phyloP scores from a whole-genome alignment of 2,797 vertebrate genomes.

The Semotilus atromaculatus region DNA sequence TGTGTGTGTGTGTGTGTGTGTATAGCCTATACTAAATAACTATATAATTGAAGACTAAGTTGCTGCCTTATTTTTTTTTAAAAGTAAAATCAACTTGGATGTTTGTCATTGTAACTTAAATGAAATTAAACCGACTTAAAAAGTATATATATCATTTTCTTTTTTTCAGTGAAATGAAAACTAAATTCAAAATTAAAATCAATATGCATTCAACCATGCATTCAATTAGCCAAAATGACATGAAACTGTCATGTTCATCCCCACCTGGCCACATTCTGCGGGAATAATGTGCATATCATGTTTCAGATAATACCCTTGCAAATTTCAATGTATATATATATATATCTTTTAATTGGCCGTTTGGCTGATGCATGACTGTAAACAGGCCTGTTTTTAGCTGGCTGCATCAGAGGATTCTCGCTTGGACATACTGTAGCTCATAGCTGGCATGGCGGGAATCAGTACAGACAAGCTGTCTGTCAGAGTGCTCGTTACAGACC shows the following conservation, averaged over 20 bases:
- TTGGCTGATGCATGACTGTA: slow-evolving; percentile 64
- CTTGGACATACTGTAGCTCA: slow-evolving; percentile 57
- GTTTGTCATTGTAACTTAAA: too few relatives aligned
- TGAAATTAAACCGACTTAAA: too few relatives aligned
- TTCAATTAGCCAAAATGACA: not conserved
- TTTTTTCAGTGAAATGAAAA: not conserved
- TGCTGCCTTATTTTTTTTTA: too few relatives aligned
- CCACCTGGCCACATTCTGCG: not conserved
- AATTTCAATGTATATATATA: slow-evolving; percentile 70
- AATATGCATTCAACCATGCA: not conserved
- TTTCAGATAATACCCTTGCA: slow-evolving; percentile 57
- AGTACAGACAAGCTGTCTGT: slow-evolving; percentile 72
- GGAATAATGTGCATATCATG: slow-evolving; percentile 28
- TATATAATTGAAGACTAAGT: too few relatives aligned
- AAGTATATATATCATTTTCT: too few relatives aligned
- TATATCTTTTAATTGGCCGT: slow-evolving; percentile 73
- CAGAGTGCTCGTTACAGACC: slow-evolving; percentile 53
- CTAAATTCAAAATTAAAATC: not conserved
- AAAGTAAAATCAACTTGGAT: too few relatives aligned
- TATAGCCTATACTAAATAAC: too few relatives aligned
- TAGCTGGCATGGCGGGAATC: slow-evolving; percentile 65
- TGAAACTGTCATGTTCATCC: not conserved
- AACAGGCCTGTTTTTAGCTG: slow-evolving; percentile 73
- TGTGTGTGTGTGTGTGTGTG: too few relatives aligned
- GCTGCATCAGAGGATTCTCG: slow-evolving; percentile 75